Evolutionary conservation across 2,888 invertebrate genomes (phyloP).

Genomic region (Eupithecia subumbrata): DNA sequence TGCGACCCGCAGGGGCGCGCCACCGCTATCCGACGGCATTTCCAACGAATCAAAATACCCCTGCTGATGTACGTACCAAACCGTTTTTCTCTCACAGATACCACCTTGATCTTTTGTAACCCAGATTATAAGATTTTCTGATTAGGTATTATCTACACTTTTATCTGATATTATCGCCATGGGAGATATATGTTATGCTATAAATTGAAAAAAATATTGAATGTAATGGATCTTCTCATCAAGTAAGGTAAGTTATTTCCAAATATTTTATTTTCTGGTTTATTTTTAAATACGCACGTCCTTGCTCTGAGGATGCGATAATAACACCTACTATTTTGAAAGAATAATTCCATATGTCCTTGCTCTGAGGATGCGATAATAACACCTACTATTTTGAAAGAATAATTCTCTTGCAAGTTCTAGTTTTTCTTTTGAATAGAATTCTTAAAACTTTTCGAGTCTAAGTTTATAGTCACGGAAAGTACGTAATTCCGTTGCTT

Average conservation of each 20-base stretch:
- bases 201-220: conserved; percentile 28
- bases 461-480: conserved; percentile 1
- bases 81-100: not conserved
- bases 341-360: not conserved
- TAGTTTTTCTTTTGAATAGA: not conserved
- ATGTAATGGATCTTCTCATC: not conserved
- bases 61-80: too few relatives aligned
- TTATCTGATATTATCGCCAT: conserved; percentile 45
- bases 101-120: not conserved
- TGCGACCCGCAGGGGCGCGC: too few relatives aligned
- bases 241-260: conserved; percentile 30
- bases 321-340: not conserved
- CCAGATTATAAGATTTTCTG: conserved; percentile 11
- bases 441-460: not conserved
- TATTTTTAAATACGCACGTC: not conserved
- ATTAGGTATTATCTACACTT: conserved; percentile 24
- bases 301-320: not conserved
- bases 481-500: not conserved
- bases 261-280: not conserved
- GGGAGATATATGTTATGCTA: conserved; percentile 44
- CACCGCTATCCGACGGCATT: too few relatives aligned
- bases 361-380: not conserved
- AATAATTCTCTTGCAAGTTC: not conserved
- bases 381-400: not conserved
- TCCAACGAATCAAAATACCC: too few relatives aligned